Conservation (phyloP, 2,888 invertebrate genomes). For the Eilema griseolum region DNA sequence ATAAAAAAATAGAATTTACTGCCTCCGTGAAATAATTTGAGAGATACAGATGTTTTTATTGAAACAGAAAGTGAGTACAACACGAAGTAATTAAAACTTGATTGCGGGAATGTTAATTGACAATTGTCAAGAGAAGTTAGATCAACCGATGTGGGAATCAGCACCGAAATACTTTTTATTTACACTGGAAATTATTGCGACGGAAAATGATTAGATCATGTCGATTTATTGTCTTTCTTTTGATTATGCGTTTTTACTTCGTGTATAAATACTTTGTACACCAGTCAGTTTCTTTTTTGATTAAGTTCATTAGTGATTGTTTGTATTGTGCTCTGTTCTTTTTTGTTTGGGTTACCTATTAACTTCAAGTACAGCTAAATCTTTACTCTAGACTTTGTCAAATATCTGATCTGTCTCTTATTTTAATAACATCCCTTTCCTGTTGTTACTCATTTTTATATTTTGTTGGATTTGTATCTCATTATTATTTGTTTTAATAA, state of each 20-base stretch:
- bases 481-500: neutral
- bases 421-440: too few species aligned
- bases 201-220: slow-evolving; percentile 38
- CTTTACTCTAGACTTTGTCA: neutral
- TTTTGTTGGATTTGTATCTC: neutral
- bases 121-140: slow-evolving; percentile 60
- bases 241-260: slow-evolving; percentile 42
- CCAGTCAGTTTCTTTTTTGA: slow-evolving; percentile 39
- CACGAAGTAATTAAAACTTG: slow-evolving; percentile 67
- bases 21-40: slow-evolving; percentile 53
- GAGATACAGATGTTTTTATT: slow-evolving; percentile 63
- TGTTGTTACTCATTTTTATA: neutral
- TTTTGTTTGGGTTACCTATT: too few species aligned
- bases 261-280: slow-evolving; percentile 39
- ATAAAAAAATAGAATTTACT: slow-evolving; percentile 53
- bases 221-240: slow-evolving; percentile 33
- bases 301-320: slow-evolving; percentile 40
- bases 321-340: neutral
- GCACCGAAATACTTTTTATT: slow-evolving; percentile 55
- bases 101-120: slow-evolving; percentile 79
- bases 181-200: slow-evolving; percentile 36
- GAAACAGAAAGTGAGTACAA: slow-evolving; percentile 62
- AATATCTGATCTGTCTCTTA: neutral
- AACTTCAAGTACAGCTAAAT: neutral
- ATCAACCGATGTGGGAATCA: slow-evolving; percentile 58